phyloP scores from a whole-genome alignment of 1,140 invertebrate species.

The Harpegnathos saltator region DNA sequence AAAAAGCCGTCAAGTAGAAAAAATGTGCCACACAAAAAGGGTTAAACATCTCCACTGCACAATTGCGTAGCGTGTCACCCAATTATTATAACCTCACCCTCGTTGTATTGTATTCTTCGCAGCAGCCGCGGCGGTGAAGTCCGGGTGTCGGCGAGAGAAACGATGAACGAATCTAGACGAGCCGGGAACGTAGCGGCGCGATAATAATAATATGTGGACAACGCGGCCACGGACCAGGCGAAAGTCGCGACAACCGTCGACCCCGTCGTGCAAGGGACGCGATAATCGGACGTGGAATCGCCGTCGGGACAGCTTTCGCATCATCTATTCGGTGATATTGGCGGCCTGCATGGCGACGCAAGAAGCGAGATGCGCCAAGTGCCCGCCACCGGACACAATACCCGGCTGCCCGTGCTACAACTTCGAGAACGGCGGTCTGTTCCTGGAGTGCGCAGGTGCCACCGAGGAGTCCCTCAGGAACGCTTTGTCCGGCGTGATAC shows the following conservation, averaged over 20 bases:
- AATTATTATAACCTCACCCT: constrained; percentile 14
- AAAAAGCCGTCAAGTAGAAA: no score
- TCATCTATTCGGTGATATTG: constrained; percentile 76
- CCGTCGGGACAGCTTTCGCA: constrained; percentile 68
- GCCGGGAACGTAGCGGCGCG: constrained; percentile 66
- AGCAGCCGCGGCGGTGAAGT: constrained; percentile 42
- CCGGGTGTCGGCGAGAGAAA: constrained; percentile 52
- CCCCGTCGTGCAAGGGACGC: constrained; percentile 55
- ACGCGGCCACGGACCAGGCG: constrained; percentile 77
- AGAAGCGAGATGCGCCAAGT: constrained; percentile 77
- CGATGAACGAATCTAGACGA: constrained; percentile 72
- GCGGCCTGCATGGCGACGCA: constrained; percentile 73
- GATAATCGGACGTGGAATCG: constrained; percentile 54
- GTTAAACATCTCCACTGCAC: no score
- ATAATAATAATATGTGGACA: constrained; percentile 80
- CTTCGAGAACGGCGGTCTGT: constrained; percentile 95
- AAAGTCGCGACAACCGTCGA: constrained; percentile 74
- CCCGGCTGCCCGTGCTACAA: constrained; percentile 94
- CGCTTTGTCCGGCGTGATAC: constrained; percentile 74
- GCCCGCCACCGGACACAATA: constrained; percentile 83
- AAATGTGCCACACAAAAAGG: no score
- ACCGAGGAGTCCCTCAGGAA: constrained; percentile 87
- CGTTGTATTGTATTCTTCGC: constrained; percentile 45
- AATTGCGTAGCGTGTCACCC: not conserved
- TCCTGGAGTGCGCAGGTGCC: constrained; percentile 94